Evolutionary conservation across 2,888 invertebrate genomes (phyloP).

Genomic region (Leistus spinibarbis): DNA sequence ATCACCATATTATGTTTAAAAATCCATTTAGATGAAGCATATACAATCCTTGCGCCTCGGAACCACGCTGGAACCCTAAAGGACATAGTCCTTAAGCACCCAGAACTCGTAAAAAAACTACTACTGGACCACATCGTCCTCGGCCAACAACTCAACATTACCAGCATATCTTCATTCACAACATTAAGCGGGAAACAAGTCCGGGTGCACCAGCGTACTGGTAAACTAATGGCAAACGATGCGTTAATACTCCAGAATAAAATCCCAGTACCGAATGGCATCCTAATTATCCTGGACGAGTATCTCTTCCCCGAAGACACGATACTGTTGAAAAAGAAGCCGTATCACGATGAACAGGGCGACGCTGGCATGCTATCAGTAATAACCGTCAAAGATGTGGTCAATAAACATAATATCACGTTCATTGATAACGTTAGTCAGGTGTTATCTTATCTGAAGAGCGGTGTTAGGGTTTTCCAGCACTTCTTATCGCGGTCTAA

Average conservation of each 20-base stretch:
- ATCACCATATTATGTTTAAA: background rate
- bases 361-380: slow-evolving; percentile 45
- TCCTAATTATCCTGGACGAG: slow-evolving; percentile 57
- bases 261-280: slow-evolving; percentile 55
- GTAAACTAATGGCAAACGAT: slow-evolving; percentile 56
- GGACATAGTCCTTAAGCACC: slow-evolving; percentile 56
- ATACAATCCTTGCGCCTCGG: slow-evolving; percentile 65
- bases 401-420: slow-evolving; percentile 49
- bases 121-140: slow-evolving; percentile 66
- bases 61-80: slow-evolving; percentile 59
- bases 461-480: slow-evolving; percentile 68
- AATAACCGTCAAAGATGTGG: slow-evolving; percentile 49
- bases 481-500: slow-evolving; percentile 67
- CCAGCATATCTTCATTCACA: slow-evolving; percentile 59
- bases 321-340: slow-evolving; percentile 42
- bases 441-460: slow-evolving; percentile 65
- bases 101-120: slow-evolving; percentile 63
- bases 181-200: slow-evolving; percentile 58
- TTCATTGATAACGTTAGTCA: slow-evolving; percentile 60
- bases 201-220: slow-evolving; percentile 51
- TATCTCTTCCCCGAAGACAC: slow-evolving; percentile 57
- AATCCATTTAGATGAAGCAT: slow-evolving; percentile 60
- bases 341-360: slow-evolving; percentile 42
- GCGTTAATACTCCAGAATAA: slow-evolving; percentile 55
- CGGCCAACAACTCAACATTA: slow-evolving; percentile 61